phyloP scores from a whole-genome alignment of 2,888 invertebrate genomes.

The Drosophila parthenogenetica region DNA sequence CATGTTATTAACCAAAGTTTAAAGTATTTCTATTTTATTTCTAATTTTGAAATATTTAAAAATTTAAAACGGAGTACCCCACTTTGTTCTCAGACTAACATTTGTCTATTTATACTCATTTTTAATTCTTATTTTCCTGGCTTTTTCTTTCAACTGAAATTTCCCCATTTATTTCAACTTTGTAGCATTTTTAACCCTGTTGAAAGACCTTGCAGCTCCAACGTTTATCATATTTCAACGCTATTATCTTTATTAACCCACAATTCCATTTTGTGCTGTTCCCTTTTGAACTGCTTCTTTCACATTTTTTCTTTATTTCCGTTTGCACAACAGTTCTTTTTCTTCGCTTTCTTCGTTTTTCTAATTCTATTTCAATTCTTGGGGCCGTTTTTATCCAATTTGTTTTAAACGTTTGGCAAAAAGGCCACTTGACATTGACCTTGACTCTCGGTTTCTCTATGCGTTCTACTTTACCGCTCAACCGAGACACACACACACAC shows the following conservation, averaged over 20 bases:
- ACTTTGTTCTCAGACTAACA: no score
- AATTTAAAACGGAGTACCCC: no score
- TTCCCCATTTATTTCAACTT: not conserved
- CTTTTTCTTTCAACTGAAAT: not conserved
- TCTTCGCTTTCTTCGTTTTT: not conserved
- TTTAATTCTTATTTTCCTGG: not conserved
- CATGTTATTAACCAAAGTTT: no score
- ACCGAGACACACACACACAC: conserved; percentile 33
- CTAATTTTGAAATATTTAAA: no score
- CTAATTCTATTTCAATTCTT: conserved; percentile 44
- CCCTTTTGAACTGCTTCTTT: conserved; percentile 4
- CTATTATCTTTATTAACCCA: conserved; percentile 16
- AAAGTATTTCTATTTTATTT: no score
- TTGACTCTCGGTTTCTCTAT: conserved; percentile 34
- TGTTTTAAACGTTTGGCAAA: conserved; percentile 25
- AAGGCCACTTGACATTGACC: conserved; percentile 62
- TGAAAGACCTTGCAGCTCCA: not conserved
- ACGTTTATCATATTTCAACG: not conserved
- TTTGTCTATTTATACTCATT: no score
- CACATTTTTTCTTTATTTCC: conserved; percentile 42
- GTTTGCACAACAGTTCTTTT: conserved; percentile 24
- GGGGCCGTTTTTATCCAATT: conserved; percentile 48
- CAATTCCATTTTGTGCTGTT: conserved; percentile 27
- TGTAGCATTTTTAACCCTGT: conserved; percentile 1
- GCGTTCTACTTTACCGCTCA: conserved; percentile 61